A percentile compares a stretch with the other conserved stretches of the same genome.
Evolutionary conservation across 2,113 vertebrate genomes (phyloP).

Genomic region (Rhegmatorhina hoffmannsi): DNA sequence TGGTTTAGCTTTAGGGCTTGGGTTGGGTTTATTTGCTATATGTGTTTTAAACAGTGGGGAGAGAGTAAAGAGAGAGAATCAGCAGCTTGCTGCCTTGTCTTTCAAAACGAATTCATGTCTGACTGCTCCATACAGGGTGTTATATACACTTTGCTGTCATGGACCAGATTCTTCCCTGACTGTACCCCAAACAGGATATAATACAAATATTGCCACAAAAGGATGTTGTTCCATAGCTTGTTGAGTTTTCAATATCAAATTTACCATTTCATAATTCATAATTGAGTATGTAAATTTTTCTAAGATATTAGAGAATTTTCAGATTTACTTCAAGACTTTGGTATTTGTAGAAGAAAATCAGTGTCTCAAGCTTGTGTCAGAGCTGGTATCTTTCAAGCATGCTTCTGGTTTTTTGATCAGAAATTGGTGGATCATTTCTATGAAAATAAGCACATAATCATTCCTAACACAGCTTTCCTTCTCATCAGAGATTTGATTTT

Average conservation of each 20-base stretch:
- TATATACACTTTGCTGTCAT: neutral
- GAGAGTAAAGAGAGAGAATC: neutral
- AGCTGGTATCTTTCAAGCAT: neutral
- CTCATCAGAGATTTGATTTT: neutral
- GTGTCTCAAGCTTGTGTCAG: neutral
- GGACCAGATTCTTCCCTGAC: neutral
- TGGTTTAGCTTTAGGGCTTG: neutral
- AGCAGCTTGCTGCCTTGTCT: neutral
- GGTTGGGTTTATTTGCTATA: neutral
- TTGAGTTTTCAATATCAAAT: neutral
- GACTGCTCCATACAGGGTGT: neutral
- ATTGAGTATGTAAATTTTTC: neutral
- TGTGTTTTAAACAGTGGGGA: neutral
- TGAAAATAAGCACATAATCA: constrained; percentile 5
- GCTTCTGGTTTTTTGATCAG: neutral
- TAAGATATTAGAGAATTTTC: neutral
- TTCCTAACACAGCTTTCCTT: constrained; percentile 15
- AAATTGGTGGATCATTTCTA: neutral
- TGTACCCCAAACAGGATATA: neutral
- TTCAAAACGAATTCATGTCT: neutral
- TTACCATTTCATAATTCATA: neutral
- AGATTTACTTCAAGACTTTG: neutral
- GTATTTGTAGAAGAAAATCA: neutral
- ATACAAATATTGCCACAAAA: neutral
- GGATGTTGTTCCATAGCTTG: neutral